These are phyloP conservation scores for Hypotaenidia philippensis DNA, from an alignment of 2,797 vertebrate species.

Conservation along the genomic window DNA sequence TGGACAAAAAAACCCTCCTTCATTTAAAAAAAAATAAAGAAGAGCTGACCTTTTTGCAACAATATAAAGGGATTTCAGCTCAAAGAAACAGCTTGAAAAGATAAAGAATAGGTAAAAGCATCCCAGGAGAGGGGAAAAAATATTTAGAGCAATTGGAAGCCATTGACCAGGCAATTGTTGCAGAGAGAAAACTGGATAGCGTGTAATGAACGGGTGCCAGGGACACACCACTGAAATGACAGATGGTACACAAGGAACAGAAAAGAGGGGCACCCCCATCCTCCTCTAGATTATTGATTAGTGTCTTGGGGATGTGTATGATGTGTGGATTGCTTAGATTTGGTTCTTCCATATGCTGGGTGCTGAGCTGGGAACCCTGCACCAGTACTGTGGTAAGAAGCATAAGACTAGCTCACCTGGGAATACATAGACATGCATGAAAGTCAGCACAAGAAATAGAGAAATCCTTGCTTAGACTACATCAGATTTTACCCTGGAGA, in stretches of 20 bases:
- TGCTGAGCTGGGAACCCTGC: neutral
- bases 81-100: neutral
- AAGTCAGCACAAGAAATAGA: neutral
- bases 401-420: neutral
- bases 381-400: neutral
- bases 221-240: neutral
- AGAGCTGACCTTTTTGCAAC: neutral
- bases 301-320: neutral
- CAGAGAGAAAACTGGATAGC: neutral
- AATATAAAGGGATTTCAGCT: neutral
- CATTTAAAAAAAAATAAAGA: neutral
- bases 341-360: neutral
- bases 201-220: neutral
- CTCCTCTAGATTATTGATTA: neutral
- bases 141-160: neutral
- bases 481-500: neutral
- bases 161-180: neutral
- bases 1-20: neutral
- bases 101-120: neutral
- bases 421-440: neutral
- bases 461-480: neutral
- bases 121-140: neutral
- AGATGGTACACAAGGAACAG: neutral
- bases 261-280: neutral
- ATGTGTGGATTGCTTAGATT: neutral